Base-by-base conservation (phyloP, 2,113 vertebrate species). In the Picathartes gymnocephalus region DNA sequence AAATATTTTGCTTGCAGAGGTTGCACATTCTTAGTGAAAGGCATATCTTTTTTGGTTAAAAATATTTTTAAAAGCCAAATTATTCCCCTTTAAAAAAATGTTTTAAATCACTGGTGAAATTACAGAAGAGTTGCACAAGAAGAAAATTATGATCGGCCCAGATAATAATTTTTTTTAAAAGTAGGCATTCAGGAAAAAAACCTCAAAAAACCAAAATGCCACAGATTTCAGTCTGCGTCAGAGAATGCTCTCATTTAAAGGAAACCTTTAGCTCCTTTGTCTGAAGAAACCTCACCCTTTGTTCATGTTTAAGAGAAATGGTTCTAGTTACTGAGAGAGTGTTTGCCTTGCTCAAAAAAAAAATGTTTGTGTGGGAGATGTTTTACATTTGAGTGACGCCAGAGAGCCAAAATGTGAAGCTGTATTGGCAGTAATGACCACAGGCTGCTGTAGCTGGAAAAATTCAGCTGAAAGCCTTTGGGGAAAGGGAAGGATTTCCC, bases 281-380 rank as follows among this genome's bases (percentile, higher is more conserved):
- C 88, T 96, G 64, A 72, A 81, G 83, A 95, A 93, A 93, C 92
- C 90, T 97, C 88, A 51, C 33, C 58, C 92, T 88, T 95, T 95
- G 79, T 93, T 95, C 85, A n/a, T 61, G 74, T 37, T 40, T 30
- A 60, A 92, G 88, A 62, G 93, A 94, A 94, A 93, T 95, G 83
- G 91, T 95, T 95, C 88, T 88, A 78, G 88, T 97, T 97, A 93
- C 72, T 66, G 82, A 53, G 69, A 60, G n/a, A 37, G 44, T 58
- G 62, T 94, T 93, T 81, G 88, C 68, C 86, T 92, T 83, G 71
- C 78, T 37, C 42, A 69, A 65, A 39, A 39, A 90, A 86, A 90
- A 93, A 78, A 84, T 28, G 54, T 90, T 96, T 93, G 68, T 86
- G 56, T 54, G 92, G 71, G 92, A 86, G 76, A 93, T 81, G 85